These are phyloP conservation scores for Dunckerocampus dactyliophorus DNA, from an alignment of 2,113 vertebrate species.

Conservation along the genomic window DNA sequence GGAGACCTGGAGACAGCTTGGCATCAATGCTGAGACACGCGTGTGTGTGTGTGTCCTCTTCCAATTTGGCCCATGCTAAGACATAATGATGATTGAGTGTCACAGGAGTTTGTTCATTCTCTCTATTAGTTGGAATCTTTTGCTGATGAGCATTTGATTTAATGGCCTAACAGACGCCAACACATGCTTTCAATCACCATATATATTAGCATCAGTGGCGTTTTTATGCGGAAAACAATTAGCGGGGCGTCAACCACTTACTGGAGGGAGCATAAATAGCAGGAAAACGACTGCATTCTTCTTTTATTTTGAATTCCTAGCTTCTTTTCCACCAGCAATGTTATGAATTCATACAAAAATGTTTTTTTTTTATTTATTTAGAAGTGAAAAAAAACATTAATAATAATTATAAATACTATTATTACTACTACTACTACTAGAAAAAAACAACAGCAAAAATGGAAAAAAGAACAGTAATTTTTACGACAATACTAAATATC, in stretches of 20 bases:
- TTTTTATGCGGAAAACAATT: neutral
- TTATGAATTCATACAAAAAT: too few species aligned
- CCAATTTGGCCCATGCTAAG: neutral
- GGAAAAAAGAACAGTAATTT: neutral
- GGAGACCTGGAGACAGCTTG: constrained; percentile 1
- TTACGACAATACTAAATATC: neutral
- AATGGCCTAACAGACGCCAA: constrained; percentile 5
- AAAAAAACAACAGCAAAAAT: neutral
- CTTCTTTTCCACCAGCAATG: too few species aligned
- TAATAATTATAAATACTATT: neutral
- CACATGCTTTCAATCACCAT: neutral
- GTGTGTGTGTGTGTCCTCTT: neutral
- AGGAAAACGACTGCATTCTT: neutral
- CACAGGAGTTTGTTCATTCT: constrained; percentile 21
- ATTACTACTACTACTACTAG: neutral
- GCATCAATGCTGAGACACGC: neutral
- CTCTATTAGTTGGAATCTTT: constrained; percentile 10
- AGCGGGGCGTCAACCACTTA: neutral
- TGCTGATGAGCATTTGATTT: constrained; percentile 11
- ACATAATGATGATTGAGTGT: constrained; percentile 5
- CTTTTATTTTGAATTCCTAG: neutral
- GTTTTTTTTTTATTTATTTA: neutral
- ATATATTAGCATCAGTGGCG: neutral
- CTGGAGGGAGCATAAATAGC: neutral
- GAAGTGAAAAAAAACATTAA: neutral